A percentile compares a stretch with the other conserved stretches of the same genome.
phyloP scores from a whole-genome alignment of 2,797 vertebrate genomes.

The Orientallactaga sibirica region DNA sequence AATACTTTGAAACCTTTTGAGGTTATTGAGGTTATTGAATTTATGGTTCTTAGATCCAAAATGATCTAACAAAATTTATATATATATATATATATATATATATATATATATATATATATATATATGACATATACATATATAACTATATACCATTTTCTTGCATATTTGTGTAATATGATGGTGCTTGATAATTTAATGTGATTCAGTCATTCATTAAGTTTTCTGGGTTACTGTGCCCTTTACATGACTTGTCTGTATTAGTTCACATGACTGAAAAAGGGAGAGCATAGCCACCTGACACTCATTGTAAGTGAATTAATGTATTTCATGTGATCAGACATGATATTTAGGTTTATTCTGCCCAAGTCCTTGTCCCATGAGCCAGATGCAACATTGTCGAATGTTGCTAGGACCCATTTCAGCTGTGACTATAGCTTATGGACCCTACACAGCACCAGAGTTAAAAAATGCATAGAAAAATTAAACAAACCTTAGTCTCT shows the following conservation, averaged over 20 bases:
- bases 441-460: not conserved
- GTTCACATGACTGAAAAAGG: slow-evolving; percentile 20
- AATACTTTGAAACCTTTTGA: slow-evolving; percentile 2
- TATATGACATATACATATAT: not conserved
- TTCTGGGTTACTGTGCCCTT: slow-evolving; percentile 1
- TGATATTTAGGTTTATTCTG: slow-evolving; percentile 26
- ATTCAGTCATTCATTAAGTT: slow-evolving; percentile 25
- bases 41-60: not conserved
- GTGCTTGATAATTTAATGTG: slow-evolving; percentile 2
- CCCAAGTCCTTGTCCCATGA: not conserved
- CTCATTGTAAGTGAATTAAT: slow-evolving; percentile 25
- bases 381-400: not conserved
- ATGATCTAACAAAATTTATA: not conserved
- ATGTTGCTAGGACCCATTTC: not conserved
- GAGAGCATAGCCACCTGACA: slow-evolving; percentile 36
- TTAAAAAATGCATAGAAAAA: slow-evolving; percentile 17
- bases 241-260: not conserved
- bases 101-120: not conserved
- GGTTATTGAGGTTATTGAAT: not conserved
- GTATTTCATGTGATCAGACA: slow-evolving; percentile 28
- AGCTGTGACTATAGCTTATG: slow-evolving; percentile 9
- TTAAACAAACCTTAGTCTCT: not conserved
- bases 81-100: too few relatives aligned
- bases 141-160: not conserved
- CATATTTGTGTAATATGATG: slow-evolving; percentile 31